Conservation (phyloP, 2,113 vertebrate species). For the Cyphomyrus discorhynchus region DNA sequence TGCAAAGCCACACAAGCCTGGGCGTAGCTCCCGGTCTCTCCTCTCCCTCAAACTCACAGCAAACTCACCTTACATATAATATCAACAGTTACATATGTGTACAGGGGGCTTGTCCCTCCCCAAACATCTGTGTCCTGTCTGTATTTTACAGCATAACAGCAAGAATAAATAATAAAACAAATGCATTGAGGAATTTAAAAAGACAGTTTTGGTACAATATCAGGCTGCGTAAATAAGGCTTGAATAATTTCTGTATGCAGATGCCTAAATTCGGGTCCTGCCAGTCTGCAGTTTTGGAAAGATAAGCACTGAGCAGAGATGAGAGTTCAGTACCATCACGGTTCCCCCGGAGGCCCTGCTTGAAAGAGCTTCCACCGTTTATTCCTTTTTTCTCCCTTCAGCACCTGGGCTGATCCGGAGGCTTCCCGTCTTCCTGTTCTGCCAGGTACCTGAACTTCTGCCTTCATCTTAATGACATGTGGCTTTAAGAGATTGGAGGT, state of each 20-base stretch:
- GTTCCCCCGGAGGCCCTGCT: background rate
- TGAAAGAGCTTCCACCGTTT: background rate
- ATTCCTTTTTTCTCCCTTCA: background rate
- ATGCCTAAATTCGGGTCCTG: background rate
- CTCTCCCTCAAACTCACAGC: background rate
- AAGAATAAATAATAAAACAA: background rate
- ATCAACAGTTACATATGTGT: background rate
- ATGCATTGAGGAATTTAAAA: background rate
- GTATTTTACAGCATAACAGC: background rate
- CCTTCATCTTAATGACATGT: background rate
- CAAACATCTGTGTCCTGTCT: background rate
- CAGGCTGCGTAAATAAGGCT: background rate
- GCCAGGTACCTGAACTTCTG: background rate
- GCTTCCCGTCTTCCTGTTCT: background rate
- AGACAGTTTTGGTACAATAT: background rate
- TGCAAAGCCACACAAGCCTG: background rate
- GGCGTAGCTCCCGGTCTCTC: background rate
- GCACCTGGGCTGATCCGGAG: background rate
- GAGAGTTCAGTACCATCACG: background rate
- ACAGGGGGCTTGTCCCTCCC: background rate
- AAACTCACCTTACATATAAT: background rate
- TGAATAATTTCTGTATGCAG: background rate
- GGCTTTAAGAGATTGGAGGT: background rate
- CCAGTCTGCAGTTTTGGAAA: background rate
- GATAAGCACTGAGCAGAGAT: background rate